Base-by-base conservation (phyloP, 2,113 vertebrate genomes). In the Pteruthius melanotis region DNA sequence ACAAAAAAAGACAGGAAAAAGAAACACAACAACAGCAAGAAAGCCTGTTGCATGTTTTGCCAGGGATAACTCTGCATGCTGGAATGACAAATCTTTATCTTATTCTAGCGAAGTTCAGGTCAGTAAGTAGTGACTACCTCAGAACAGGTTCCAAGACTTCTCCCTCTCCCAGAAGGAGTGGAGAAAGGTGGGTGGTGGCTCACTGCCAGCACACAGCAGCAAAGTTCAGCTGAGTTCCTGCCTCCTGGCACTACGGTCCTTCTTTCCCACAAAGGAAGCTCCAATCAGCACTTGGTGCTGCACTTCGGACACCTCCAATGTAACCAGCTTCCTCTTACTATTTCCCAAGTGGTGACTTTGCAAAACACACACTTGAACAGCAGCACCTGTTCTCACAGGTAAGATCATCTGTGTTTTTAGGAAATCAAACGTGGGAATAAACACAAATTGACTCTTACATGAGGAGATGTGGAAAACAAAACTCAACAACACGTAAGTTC, bases 231-330 rank as follows among this genome's bases (percentile, higher is more conserved):
- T 33, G 26, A 49, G 33, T 2, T 90, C 40, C 54, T 30, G 39
- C 22, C 37, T 64, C 49, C 26, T 9, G 13, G 40, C 1, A 7
- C 74, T 59, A 13, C 0, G 0, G 20, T 47, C 0, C 0, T 49
- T 47, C 45, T 50, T 87, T 83, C 50, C 63, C 52, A 70, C 15
- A 74, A 35, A 64, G 26, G 35, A 69, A 76, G 44, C 21, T 83
- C 53, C 53, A 42, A 0, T 81, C 13, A 54, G 17, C 23, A 19
- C 68, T 39, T 40, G 15, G 52, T 45, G 42, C 65, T 20, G 27
- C 26, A 13, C 42, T 87, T 74, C 2, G 4, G 47, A 61, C 15
- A 56, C 50, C 33, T 79, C 31, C 39, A 24, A 10, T 4, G 15
- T 28, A 37, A 76, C 12, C 63, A 65, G 24, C 47, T 80, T 49